A percentile compares a stretch with the other conserved stretches of the same genome.
These are phyloP conservation scores for Cephus nigrinus DNA, from an alignment of 2,888 invertebrate species.

Conservation along the genomic window DNA sequence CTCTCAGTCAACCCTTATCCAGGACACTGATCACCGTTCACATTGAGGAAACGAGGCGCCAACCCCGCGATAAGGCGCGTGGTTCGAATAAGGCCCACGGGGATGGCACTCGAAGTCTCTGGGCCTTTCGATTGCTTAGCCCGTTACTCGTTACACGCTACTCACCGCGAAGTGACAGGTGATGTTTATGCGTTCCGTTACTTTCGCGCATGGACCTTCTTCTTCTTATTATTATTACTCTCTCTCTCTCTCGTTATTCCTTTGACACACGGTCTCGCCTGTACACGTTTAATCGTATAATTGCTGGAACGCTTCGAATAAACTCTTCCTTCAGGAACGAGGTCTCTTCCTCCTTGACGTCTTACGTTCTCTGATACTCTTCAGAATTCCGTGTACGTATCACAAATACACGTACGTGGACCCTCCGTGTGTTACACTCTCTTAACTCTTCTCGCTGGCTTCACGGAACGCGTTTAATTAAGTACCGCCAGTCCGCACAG, in stretches of 20 bases:
- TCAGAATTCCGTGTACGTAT: background rate
- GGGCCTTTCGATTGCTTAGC: background rate
- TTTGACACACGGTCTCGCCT: background rate
- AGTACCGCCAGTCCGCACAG: slow-evolving; percentile 18
- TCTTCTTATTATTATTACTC: background rate
- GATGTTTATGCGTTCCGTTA: slow-evolving; percentile 8
- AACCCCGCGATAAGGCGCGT: background rate
- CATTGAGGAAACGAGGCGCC: background rate
- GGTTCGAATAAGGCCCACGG: background rate
- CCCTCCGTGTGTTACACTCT: background rate
- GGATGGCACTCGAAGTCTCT: background rate
- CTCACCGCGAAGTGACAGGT: slow-evolving; percentile 1
- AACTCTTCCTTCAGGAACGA: background rate
- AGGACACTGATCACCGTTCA: background rate
- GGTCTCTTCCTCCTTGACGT: background rate
- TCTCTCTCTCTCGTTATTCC: background rate
- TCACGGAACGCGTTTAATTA: slow-evolving; percentile 36
- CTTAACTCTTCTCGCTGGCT: background rate
- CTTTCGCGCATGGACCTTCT: slow-evolving; percentile 1
- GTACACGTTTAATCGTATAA: slow-evolving; percentile 20
- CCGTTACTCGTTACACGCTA: background rate
- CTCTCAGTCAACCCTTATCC: background rate
- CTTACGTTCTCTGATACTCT: slow-evolving; percentile 3
- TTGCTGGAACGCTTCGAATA: slow-evolving; percentile 3
- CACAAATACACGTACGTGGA: background rate